Evolutionary conservation across 1,140 invertebrate species (phyloP).

Genomic region (Lepidostoma basale): DNA sequence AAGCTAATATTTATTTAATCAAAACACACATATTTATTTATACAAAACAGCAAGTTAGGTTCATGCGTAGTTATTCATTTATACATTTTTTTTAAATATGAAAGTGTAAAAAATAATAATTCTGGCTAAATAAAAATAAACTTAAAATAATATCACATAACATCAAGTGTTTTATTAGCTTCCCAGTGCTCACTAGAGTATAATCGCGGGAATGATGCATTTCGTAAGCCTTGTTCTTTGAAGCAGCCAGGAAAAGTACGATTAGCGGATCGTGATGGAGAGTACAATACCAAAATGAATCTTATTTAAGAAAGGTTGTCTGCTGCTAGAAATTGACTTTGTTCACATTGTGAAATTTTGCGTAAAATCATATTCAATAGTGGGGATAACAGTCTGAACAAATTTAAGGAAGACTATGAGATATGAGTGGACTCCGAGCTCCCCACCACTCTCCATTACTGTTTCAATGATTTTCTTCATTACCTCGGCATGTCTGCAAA

Average conservation of each 20-base stretch:
- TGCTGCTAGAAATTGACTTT: no score
- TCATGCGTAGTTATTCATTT: not conserved
- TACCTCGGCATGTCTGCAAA: slow-evolving; percentile 93
- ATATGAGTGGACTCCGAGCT: slow-evolving; percentile 97
- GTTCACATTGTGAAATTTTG: slow-evolving; percentile 90
- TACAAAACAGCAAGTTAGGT: not conserved
- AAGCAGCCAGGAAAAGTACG: not conserved
- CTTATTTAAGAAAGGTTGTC: not conserved
- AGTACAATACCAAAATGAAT: not conserved
- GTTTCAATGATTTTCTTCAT: slow-evolving; percentile 99
- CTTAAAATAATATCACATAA: slow-evolving; percentile 25
- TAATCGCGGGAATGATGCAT: not conserved
- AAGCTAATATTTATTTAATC: slow-evolving; percentile 1
- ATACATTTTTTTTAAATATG: not conserved
- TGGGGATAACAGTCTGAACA: slow-evolving; percentile 98
- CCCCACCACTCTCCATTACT: slow-evolving; percentile 93
- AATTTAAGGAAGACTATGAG: slow-evolving; percentile 99
- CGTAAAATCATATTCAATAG: slow-evolving; percentile 99
- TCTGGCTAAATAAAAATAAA: slow-evolving; percentile 12
- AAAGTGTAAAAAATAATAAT: slow-evolving; percentile 21
- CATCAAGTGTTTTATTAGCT: slow-evolving; percentile 6
- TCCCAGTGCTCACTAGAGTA: not conserved
- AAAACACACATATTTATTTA: not conserved
- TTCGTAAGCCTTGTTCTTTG: not conserved
- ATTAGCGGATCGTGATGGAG: not conserved